Percentiles rank a stretch among this genome's conserved stretches.
phyloP scores from a whole-genome alignment of 2,113 vertebrate species.

The Barnardius zonarius region DNA sequence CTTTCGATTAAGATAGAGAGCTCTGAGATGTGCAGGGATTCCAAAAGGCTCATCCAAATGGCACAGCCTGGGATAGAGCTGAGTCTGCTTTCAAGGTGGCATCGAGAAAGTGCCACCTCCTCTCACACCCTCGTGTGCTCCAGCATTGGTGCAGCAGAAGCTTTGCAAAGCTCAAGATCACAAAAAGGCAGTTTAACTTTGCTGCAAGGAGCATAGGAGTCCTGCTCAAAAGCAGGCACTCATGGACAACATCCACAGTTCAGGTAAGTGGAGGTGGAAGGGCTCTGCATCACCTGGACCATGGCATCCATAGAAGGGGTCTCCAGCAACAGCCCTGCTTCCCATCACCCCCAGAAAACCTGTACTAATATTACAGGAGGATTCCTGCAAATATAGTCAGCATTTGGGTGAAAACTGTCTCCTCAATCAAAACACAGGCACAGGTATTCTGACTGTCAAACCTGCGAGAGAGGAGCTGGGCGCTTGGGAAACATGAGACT shows the following conservation, averaged over 20 bases:
- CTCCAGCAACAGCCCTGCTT: neutral
- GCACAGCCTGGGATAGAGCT: neutral
- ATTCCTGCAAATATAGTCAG: rapidly evolving
- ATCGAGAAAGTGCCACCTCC: neutral
- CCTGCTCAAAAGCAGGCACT: neutral
- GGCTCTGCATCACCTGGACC: neutral
- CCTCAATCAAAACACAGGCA: neutral
- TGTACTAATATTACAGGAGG: neutral
- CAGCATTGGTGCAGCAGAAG: neutral
- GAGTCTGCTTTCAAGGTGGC: neutral
- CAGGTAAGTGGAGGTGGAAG: neutral
- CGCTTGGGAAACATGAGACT: rapidly evolving
- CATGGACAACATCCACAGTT: neutral
- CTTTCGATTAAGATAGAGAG: neutral
- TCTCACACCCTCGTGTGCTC: neutral
- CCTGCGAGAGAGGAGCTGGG: neutral
- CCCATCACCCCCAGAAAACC: neutral
- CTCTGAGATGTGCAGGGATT: neutral
- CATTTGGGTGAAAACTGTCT: neutral
- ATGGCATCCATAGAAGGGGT: rapidly evolving
- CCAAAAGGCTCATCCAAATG: neutral
- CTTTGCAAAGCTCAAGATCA: neutral
- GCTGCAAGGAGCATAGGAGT: neutral
- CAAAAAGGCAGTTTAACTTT: neutral
- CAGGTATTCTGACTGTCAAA: neutral